Base-by-base conservation (phyloP, 53 echinoderm and acorn worm species). In the Luidia sarsii region DNA sequence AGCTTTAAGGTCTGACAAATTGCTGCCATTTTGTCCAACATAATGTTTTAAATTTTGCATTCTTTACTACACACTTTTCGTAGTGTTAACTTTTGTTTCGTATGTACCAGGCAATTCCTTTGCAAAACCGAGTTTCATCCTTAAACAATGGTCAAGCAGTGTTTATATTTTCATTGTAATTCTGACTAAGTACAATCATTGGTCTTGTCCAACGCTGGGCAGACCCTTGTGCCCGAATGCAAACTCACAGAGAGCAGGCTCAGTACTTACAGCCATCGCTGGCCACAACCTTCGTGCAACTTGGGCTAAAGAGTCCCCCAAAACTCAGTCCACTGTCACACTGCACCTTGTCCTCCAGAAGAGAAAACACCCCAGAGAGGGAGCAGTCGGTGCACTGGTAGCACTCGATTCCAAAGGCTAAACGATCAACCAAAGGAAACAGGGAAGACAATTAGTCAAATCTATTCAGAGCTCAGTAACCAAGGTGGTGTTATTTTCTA, bases 371-470 rank as follows among this genome's bases (percentile, higher is more conserved):
- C 13, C 71, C 71, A 3, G 55, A 54, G 0, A 71, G 51, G 0
- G 15, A 1, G 20, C 71, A 71, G 15, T 71, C 39, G 0, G 2
- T n/a, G 15, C 71, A 71, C 5, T 7, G 0, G 27, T 71, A 71
- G 23, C 71, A 71, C 8, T 54, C 38, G 37, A 71, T 18, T 3
- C 50, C 51, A 36, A 38, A 52, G 23, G 21, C 71, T 71, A 32
- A 4, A 18, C 0, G 2, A 49, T 27, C 27, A 11, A 49, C 2
- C 14, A 34, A 35, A 4, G 14, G 6, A 22, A 52, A 22, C 27
- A 18, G 16, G 7, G 3, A 24, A 68, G 18, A 67, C 9, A 23
- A 41, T 27, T 45, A 10, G 7, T 16, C 36, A 2, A 33, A 20
- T 57, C 57, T 57, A 21, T 24, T 57, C 23, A 20, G 10, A 24